Evolutionary conservation across 2,888 invertebrate genomes (phyloP).

Genomic region (Sminthurinus aureus): DNA sequence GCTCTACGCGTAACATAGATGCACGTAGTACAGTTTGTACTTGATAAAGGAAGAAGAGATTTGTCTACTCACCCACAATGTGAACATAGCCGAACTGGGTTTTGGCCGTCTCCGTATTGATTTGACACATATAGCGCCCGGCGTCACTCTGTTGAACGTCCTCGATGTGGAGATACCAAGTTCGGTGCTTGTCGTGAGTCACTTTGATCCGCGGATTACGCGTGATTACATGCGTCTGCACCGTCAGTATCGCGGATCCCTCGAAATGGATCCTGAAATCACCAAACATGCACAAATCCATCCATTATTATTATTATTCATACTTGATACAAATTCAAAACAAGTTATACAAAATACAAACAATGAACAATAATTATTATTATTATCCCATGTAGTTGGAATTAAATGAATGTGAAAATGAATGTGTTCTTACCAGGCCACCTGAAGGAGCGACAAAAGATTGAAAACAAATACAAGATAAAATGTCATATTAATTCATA

Average conservation of each 20-base stretch:
- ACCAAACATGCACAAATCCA: not conserved
- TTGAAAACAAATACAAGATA: too few relatives aligned
- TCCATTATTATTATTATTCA: too few relatives aligned
- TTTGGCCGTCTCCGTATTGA: conserved; percentile 91
- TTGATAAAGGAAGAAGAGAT: not conserved
- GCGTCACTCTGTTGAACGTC: conserved; percentile 91
- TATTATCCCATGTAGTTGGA: too few relatives aligned
- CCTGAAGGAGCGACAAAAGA: too few relatives aligned
- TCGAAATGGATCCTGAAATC: conserved; percentile 82
- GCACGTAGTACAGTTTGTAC: too few relatives aligned
- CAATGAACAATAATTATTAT: too few relatives aligned
- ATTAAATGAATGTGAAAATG: too few relatives aligned
- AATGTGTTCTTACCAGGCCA: too few relatives aligned
- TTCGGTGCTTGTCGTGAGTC: conserved; percentile 89
- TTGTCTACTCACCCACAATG: conserved; percentile 81
- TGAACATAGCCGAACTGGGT: conserved; percentile 91
- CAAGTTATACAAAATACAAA: conserved; percentile 46
- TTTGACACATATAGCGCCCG: conserved; percentile 91
- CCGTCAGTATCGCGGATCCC: conserved; percentile 89
- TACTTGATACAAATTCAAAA: too few relatives aligned
- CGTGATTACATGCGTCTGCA: conserved; percentile 93
- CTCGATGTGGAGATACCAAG: conserved; percentile 91
- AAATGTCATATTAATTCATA: too few relatives aligned
- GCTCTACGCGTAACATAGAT: too few relatives aligned
- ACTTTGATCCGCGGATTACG: conserved; percentile 91